These are phyloP conservation scores for Typhlichthys subterraneus DNA, from an alignment of 2,797 vertebrate species.

Conservation along the genomic window DNA sequence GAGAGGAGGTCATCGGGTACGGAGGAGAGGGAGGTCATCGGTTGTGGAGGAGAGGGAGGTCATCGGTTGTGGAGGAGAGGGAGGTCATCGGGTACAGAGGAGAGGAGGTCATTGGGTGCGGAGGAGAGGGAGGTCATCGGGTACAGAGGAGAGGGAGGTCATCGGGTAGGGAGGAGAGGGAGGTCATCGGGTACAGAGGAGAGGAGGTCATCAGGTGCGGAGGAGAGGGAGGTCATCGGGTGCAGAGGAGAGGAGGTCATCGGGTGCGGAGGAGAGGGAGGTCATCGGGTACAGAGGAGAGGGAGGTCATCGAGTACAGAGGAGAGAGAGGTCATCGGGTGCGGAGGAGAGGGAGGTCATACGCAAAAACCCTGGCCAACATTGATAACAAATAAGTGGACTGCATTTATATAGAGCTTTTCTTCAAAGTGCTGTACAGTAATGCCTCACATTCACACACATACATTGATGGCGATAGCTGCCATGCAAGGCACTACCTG, in stretches of 20 bases:
- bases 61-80: constrained; percentile 75
- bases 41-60: constrained; percentile 77
- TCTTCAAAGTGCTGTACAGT: too few species aligned
- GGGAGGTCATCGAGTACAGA: constrained; percentile 75
- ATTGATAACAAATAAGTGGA: too few species aligned
- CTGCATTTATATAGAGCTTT: too few species aligned
- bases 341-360: constrained; percentile 64
- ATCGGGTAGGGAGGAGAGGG: constrained; percentile 78
- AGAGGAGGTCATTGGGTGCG: too few species aligned
- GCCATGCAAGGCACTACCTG: too few species aligned
- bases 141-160: too few species aligned
- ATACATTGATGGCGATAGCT: too few species aligned
- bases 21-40: constrained; percentile 64
- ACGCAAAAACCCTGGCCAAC: too few species aligned
- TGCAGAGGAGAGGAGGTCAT: constrained; percentile 76
- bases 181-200: constrained; percentile 77
- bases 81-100: too few species aligned
- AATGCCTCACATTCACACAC: too few species aligned
- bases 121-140: too few species aligned
- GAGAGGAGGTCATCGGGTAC: constrained; percentile 77
- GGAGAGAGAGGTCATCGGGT: constrained; percentile 68
- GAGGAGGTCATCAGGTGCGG: constrained; percentile 67
- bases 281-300: constrained; percentile 79
- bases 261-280: constrained; percentile 53
- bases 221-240: too few species aligned